Evolutionary conservation across 2,797 vertebrate species (phyloP).

Genomic region (Corythornis leucogaster): DNA sequence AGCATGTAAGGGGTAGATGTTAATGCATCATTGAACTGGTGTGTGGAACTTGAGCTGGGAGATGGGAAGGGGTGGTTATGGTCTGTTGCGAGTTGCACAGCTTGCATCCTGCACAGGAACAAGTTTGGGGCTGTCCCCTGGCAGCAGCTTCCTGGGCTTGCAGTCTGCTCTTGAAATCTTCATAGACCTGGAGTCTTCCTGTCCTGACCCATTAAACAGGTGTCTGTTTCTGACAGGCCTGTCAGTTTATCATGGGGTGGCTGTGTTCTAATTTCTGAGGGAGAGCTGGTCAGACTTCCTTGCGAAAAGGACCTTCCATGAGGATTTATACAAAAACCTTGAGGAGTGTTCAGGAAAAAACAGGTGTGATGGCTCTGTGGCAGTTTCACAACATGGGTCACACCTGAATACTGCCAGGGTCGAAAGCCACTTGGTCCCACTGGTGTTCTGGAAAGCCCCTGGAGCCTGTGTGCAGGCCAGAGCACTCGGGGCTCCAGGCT

Average conservation of each 20-base stretch:
- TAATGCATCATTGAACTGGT: background rate
- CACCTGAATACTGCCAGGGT: background rate
- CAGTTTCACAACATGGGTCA: background rate
- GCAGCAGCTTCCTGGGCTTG: background rate
- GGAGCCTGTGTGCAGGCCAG: background rate
- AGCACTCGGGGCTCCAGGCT: background rate
- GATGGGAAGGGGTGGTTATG: background rate
- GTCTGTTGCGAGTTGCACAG: background rate
- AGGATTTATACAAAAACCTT: background rate
- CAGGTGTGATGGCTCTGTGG: background rate
- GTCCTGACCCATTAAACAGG: background rate
- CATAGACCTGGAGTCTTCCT: background rate
- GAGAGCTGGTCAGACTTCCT: background rate
- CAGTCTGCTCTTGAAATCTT: background rate
- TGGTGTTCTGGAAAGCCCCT: rapidly evolving
- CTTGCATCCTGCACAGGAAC: background rate
- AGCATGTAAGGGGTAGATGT: background rate
- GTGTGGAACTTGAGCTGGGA: background rate
- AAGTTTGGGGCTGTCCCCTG: rapidly evolving
- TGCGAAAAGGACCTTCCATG: background rate
- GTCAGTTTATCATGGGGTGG: background rate
- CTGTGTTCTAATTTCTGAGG: background rate
- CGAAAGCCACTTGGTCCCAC: background rate
- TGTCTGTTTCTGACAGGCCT: rapidly evolving
- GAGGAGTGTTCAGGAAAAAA: background rate